These are phyloP conservation scores for Leucoraja erinaceus DNA, from an alignment of 2,113 vertebrate genomes.

Conservation along the genomic window DNA sequence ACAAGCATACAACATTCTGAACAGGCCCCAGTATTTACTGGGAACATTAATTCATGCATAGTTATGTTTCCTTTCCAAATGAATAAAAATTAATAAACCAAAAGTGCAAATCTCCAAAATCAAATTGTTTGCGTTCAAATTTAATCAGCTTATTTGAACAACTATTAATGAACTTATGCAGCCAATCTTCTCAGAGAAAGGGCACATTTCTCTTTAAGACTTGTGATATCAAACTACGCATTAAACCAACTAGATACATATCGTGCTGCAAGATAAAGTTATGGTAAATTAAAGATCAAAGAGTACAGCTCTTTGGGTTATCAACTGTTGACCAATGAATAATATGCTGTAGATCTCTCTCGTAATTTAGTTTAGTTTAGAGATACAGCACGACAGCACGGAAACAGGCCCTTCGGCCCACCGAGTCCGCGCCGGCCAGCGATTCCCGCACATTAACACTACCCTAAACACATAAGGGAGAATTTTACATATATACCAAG, in stretches of 20 bases:
- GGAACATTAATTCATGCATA: background rate
- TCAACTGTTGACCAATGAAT: background rate
- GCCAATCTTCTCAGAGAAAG: background rate
- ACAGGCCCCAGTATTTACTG: background rate
- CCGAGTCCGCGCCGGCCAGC: too few relatives aligned
- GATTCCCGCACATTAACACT: too few relatives aligned
- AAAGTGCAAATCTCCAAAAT: background rate
- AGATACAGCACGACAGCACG: too few relatives aligned
- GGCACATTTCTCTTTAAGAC: background rate
- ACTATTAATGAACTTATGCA: background rate
- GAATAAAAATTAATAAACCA: background rate
- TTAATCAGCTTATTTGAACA: background rate
- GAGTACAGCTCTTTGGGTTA: background rate
- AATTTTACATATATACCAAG: too few relatives aligned
- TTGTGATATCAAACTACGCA: background rate
- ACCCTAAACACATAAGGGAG: too few relatives aligned
- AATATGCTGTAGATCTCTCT: background rate
- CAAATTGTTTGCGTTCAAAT: slow-evolving; percentile 2
- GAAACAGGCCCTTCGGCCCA: too few relatives aligned
- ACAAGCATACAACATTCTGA: background rate
- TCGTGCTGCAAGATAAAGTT: background rate
- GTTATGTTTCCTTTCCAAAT: background rate
- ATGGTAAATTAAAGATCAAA: background rate
- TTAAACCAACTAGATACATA: background rate
- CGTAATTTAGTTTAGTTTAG: background rate